Evolutionary conservation across 2,888 invertebrate species (phyloP), one percentile per base, ranked within the genome.

Genomic region (Nebria brevicollis): DNA sequence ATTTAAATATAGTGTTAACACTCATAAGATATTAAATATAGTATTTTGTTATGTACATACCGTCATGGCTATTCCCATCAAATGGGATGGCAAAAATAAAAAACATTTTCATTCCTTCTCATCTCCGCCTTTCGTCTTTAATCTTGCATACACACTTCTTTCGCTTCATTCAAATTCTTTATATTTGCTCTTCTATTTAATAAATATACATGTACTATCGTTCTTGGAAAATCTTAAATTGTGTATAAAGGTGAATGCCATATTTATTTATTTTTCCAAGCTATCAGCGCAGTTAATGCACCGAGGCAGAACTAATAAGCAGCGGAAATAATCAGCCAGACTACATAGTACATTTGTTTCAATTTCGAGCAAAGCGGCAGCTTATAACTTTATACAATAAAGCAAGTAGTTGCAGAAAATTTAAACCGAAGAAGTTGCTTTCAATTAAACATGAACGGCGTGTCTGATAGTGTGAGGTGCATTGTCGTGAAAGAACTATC

Each of bases 401-500:
- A 54, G 54, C 8, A 54, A 54, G 54, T 54, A 54, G 54, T 54
- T 54, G 54, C 13, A 8, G 54, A 13, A 54, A 11, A 54, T 54
- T 54, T 1, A 54, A 7, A 54, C 13, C 0, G 54, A 7, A 54
- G 7, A 8, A 54, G 7, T 54, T 54, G 54, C 54, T 54, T 54
- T 54, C 54, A 54, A 54, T 54, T 54, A 54, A 54, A 54, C 54
- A 13, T 8, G 4, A 54, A 13, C 54, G 54, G 8, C 8, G 54
- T 13, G 54, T 13, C 54, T 8, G 11, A 8, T 13, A 4, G 70
- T 68, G 15, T 26, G 11, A 70, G 10, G 20, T 68, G 68, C 25
- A 25, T 68, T 68, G 25, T 68, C 68, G 25, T 15, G 68, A 68
- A 68, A 68, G 68, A 68, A 68, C 2, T 68, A 68, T 68, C 70